Base-by-base conservation (phyloP, 35 echinoderm and acorn worm species). In the Apostichopus californicus region DNA sequence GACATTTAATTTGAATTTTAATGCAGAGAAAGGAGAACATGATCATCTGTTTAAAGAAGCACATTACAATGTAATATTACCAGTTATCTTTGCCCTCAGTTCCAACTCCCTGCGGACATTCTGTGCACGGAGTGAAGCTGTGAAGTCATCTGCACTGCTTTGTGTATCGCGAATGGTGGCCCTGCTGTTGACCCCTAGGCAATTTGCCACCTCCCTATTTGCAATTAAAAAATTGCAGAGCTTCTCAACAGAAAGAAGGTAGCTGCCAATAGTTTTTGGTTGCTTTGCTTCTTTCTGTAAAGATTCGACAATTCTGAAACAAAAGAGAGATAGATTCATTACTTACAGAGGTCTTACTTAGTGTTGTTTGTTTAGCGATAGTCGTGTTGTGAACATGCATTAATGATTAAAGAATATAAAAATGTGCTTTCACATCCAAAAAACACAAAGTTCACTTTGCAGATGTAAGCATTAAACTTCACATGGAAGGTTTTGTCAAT, bases 21-120 rank as follows among this genome's bases (percentile, higher is more conserved):
- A 28, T 28, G 26, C 26, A 46, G 34, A 46, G 34, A 46, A 46
- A 46, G 34, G 34, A 46, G 34, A 3, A 2, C 34, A 46, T 46
- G 34, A 46, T 46, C 34, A 68, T 68, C 8, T 68, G 8, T 18
- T 18, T 68, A 68, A 14, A 68, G 64, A 14, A 4, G 64, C 18
- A 23, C 14, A 14, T 78, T 78, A 23, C 23, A 79, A 10, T 10
- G 34, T 46, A 46, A 46, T 46, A 46, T 79, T 79, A 79, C 77
- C 17, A 10, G 14, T 5, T n/a, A 79, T 79, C 77, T 46, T 79
- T 22, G 77, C 77, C 10, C 21, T 6, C 5, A 79, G 77, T 46
- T 79, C 77, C 77, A 18, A 22, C 77, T 79, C 77, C 77, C 77
- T 79, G 77, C 77, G 77, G 77, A 79, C 9, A 22, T 23, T 79